Evolutionary conservation across 1,140 invertebrate genomes (phyloP).

Genomic region (Leptinotarsa undecemlineata): DNA sequence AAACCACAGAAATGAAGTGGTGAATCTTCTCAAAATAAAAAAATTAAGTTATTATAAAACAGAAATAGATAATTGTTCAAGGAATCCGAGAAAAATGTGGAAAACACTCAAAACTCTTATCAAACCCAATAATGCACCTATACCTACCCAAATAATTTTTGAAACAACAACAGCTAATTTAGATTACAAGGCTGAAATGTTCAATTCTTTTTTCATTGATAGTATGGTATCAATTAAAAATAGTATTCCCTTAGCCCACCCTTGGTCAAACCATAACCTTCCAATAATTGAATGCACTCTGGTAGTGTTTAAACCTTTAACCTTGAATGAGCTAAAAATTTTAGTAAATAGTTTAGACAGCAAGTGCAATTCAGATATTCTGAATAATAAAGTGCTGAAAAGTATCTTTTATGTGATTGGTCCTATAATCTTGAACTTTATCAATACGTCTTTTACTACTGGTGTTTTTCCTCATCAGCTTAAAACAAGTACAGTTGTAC

Average conservation of each 20-base stretch:
- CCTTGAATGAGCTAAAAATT: background rate
- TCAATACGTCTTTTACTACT: background rate
- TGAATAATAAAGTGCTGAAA: constrained; percentile 1
- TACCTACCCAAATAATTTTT: background rate
- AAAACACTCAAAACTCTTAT: constrained; percentile 4
- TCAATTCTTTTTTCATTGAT: background rate
- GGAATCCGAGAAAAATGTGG: background rate
- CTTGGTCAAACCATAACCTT: background rate
- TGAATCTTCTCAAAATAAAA: background rate
- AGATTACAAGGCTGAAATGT: background rate
- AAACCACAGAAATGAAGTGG: no score
- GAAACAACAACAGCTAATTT: background rate
- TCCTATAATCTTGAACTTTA: background rate
- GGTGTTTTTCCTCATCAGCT: background rate
- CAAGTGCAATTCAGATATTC: constrained; percentile 7
- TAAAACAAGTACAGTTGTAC: constrained; percentile 20
- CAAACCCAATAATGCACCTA: background rate
- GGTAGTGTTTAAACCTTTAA: background rate
- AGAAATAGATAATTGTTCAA: background rate
- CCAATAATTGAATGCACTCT: background rate
- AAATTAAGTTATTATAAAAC: background rate
- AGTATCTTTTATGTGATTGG: background rate
- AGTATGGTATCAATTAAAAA: background rate
- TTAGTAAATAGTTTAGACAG: background rate
- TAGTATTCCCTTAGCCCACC: background rate